Conservation (phyloP, 2,113 vertebrate species). For the rabbit (Oryctolagus cuniculus) region mOryCun1.1 NC_091437.1:21562501-21563000, state of each 20-base stretch:
- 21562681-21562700: neutral
- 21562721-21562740: neutral
- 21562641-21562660: too few species aligned
- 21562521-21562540: too few species aligned
- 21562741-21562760: conserved; percentile 14
- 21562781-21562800: neutral
- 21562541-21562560: too few species aligned
- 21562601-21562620: too few species aligned
- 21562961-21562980: neutral
- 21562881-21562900: neutral
- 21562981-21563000: conserved; percentile 2
- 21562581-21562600: too few species aligned
- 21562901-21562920: neutral
- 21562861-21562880: neutral
- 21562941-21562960: neutral
- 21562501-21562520: too few species aligned
- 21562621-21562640: too few species aligned
- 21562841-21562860: neutral
- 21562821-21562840: neutral
- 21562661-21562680: too few species aligned
- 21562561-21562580: too few species aligned
- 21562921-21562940: neutral
- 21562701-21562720: neutral
- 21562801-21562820: neutral
- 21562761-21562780: neutral